Evolutionary conservation across 2,888 invertebrate genomes (phyloP), one percentile per base, ranked within the genome.

Genomic region (Drosophila pseudotalamancana): DNA sequence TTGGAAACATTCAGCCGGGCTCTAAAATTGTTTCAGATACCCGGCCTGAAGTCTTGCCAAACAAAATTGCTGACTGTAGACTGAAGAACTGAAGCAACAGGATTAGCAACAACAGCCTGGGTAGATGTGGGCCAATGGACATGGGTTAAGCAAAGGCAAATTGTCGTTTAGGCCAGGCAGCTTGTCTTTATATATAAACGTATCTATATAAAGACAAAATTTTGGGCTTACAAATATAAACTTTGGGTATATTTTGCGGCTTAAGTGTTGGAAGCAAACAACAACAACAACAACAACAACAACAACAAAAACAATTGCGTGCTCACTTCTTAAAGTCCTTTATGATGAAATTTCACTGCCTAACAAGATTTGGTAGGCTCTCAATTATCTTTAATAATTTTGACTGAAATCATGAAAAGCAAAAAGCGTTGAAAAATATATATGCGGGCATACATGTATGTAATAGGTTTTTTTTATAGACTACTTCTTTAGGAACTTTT

Each of bases 211-310:
- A 55, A 53, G 31, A 60, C n/a, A 48, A 40, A 61, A 69, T 63
- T 45, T 60, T 54, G 18, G 21, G 60, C 55, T 12, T 65, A 57
- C 68, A 69, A 80, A 78, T 78, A 78, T 72, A 75, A 78, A 80
- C 76, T 77, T 87, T 68, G 72, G 66, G 68, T 79, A 72, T 73
- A 82, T 75, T 77, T 77, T 87, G 85, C 45, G 77, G 85, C 79
- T 85, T 85, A 87, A 75, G 76, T 66, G 69, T 72, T 68, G 63
- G 40, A 46, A 67, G 51, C 72, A 54, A 68, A 57, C 50, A 61
- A 40, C 60, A 54, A 40, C 57, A 70, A 69, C 46, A 55, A 57
- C 50, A 61, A 40, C 60, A 54, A 40, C 57, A 70, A 69, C 46
- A 55, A 67, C 31, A 40, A 18, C 32, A 39, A 49, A 42, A 56